These are phyloP conservation scores for Elgaria multicarinata DNA, from an alignment of 2,113 vertebrate species.

Conservation along the genomic window DNA sequence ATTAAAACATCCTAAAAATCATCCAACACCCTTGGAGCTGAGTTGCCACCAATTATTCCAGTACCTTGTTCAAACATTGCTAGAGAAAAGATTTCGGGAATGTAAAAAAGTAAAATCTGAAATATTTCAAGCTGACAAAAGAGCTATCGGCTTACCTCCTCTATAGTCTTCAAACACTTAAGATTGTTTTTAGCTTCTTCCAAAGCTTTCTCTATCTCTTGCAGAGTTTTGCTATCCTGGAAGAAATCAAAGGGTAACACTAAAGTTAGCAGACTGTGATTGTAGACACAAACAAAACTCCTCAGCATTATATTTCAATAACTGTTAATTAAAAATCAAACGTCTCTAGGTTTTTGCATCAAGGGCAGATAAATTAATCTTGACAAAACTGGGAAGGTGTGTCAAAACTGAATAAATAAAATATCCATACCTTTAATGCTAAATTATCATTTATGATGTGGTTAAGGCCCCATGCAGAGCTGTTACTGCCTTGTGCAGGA, in stretches of 20 bases:
- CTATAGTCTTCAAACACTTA: slow-evolving; percentile 58
- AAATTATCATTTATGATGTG: neutral
- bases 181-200: slow-evolving; percentile 66
- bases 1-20: no score
- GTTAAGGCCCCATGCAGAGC: neutral
- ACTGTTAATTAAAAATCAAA: neutral
- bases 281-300: neutral
- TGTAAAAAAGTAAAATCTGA: neutral
- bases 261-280: neutral
- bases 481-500: neutral
- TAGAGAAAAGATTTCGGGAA: neutral
- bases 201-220: slow-evolving; percentile 76
- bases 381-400: neutral
- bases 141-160: slow-evolving; percentile 67
- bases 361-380: neutral
- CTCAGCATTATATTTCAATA: neutral
- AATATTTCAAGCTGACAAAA: neutral
- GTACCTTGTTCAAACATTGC: neutral
- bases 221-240: slow-evolving; percentile 61
- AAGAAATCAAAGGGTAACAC: slow-evolving; percentile 6
- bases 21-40: neutral
- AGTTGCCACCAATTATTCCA: neutral
- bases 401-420: neutral
- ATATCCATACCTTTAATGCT: neutral
- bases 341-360: neutral